Evolutionary conservation across 2,113 vertebrate species (phyloP), one percentile per base, ranked within the genome.

Genomic region (Nyctibius bracteatus): DNA sequence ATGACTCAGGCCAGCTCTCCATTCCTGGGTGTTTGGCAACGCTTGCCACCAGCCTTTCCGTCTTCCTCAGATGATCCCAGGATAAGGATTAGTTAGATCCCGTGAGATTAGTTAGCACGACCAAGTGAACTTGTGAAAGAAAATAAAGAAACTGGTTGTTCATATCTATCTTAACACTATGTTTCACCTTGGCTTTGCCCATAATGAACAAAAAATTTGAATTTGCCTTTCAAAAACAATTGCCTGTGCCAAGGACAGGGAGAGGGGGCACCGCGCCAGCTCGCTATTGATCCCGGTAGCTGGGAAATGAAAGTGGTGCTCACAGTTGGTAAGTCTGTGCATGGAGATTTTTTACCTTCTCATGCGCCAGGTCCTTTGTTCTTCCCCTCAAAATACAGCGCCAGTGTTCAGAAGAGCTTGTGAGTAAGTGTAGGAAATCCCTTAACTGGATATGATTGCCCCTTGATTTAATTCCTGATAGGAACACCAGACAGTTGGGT

Each of bases 101-200:
- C 5, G 14, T 12, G 24, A 23, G 44, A 6, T 49, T 16, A 4
- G 41, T 43, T 7, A 28, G 63, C 61, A 28, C 31, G 10, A 6
- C 43, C 12, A 12, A 16, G 55, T 10, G 47, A 8, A 35, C 7
- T 2, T 31, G 39, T 14, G 62, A 3, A 11, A 63, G 39, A n/a
- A 28, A 10, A 8, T 5, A 8, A 67, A 63, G 12, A 13, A 46
- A 35, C 3, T 0, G 0, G 9, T 27, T 3, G 0, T 30, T 49
- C 9, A 1, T 11, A 3, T 21, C 46, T 46, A 0, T 11, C 30
- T 37, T 9, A 68, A 3, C 28, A 0, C 52, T 4, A 0, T 2
- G 12, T 9, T 51, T 59, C 79, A 30, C n/a, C 43, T 41, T 31
- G 52, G 46, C 61, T 51, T 14, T 57, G 47, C 58, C 46, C 5